Base-by-base conservation (phyloP, 2,797 vertebrate species). In the Molossus alvarezi region DNA sequence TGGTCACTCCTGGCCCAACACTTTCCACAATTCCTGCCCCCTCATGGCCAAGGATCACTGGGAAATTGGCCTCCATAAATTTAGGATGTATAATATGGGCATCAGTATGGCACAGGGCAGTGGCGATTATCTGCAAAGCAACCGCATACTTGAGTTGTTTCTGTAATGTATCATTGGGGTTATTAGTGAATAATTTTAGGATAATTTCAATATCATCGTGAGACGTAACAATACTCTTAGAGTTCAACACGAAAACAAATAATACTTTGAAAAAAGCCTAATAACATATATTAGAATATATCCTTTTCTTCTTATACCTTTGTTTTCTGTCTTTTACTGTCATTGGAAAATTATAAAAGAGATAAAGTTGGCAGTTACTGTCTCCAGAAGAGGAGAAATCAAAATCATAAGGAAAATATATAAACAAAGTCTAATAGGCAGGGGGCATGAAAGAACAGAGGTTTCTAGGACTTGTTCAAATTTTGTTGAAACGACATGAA, bases 11-110 rank as follows among this genome's bases (percentile, higher is more conserved):
- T 87, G 96, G 96, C 48, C 97, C 97, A 92, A 94, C 55, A 57
- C 97, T 98, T 95, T 98, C 98, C 84, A 98, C 98, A 71, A 98
- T 97, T 69, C 98, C 98, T 84, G 97, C 98, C 62, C 92, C 95
- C 51, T 98, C 97, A 13, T 98, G 98, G 53, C 98, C 98, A 33
- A 97, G 83, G 27, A 98, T 96, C 2, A 97, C 88, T 2, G 97
- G 96, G 41, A 98, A 97, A 33, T 62, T 6, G 41, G 1, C 23
- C 4, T 83, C 55, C 8, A 84, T 72, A 71, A 84, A 96, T 45
- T 97, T 83, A 53, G 93, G 95, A 9, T 97, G 84, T 10, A 97
- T 65, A 15, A 65, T 33, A 18, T 94, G 75, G 55, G 92, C 76
- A 60, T 98, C 98, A 29, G 97, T 96, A 10, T 94, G 96, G 65